phyloP scores from a whole-genome alignment of 1,140 invertebrate genomes.

The Aethina tumida region DNA sequence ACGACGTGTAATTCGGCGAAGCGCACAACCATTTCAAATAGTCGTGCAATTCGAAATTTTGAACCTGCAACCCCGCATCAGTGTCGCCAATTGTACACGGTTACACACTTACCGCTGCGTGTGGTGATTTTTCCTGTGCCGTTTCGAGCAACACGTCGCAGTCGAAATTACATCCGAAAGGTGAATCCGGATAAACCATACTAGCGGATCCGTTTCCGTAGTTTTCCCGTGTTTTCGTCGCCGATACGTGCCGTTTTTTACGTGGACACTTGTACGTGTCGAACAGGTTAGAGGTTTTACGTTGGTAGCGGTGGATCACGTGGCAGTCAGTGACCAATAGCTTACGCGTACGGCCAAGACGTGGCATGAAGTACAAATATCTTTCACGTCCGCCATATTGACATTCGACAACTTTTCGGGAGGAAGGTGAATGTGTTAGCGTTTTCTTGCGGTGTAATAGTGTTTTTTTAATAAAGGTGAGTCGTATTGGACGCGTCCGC shows the following conservation, averaged over 20 bases:
- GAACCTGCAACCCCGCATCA: slow-evolving; percentile 21
- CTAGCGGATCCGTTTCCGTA: too few relatives aligned
- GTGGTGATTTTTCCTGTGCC: slow-evolving; percentile 10
- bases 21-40: slow-evolving; percentile 46
- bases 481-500: slow-evolving; percentile 29
- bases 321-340: slow-evolving; percentile 34
- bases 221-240: too few relatives aligned
- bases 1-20: slow-evolving; percentile 49
- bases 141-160: slow-evolving; percentile 10
- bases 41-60: slow-evolving; percentile 27
- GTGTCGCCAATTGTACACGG: slow-evolving; percentile 8
- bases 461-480: slow-evolving; percentile 53
- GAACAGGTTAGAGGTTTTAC: slow-evolving; percentile 11
- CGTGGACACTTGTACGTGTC: too few relatives aligned
- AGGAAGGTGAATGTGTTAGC: slow-evolving; percentile 58
- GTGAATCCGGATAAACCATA: slow-evolving; percentile 30
- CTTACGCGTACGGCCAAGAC: slow-evolving; percentile 44
- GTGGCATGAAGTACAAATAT: slow-evolving; percentile 64
- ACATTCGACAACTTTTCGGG: slow-evolving; percentile 58
- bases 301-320: slow-evolving; percentile 31
- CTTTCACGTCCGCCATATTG: slow-evolving; percentile 69
- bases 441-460: slow-evolving; percentile 53
- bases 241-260: too few relatives aligned
- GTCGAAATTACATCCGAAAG: slow-evolving; percentile 23
- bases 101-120: slow-evolving; percentile 13